These are phyloP conservation scores for Nesoenas mayeri DNA, from an alignment of 2,113 vertebrate genomes.

Conservation along the genomic window DNA sequence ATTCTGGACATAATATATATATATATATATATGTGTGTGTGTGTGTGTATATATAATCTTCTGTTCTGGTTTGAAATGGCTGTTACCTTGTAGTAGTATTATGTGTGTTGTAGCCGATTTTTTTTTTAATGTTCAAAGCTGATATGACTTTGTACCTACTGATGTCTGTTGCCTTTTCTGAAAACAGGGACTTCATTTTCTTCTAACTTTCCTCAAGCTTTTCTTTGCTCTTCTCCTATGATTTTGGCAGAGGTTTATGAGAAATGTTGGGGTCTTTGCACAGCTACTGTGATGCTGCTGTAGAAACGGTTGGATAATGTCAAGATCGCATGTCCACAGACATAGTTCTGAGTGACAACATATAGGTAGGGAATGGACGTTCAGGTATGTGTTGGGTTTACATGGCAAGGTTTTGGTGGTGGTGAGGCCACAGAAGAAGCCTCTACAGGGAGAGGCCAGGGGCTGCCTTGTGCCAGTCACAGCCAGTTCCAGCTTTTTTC, in stretches of 20 bases:
- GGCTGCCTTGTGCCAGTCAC: not conserved
- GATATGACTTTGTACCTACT: not conserved
- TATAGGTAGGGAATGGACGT: not conserved
- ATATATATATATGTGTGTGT: no score
- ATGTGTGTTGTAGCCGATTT: not conserved
- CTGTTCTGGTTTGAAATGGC: not conserved
- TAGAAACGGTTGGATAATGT: not conserved
- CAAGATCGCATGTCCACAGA: fast-evolving
- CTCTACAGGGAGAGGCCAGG: not conserved
- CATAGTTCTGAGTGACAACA: not conserved
- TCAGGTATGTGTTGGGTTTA: not conserved
- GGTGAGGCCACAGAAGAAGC: not conserved
- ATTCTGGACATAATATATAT: not conserved
- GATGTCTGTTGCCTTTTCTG: not conserved
- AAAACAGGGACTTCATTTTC: not conserved
- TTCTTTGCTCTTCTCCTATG: not conserved
- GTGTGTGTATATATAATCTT: not conserved
- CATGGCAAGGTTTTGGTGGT: not conserved
- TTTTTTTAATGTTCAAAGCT: not conserved
- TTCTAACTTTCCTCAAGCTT: not conserved
- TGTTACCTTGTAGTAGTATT: not conserved
- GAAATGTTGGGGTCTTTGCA: not conserved
- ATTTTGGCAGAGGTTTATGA: not conserved
- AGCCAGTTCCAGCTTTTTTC: not conserved
- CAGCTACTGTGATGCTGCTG: not conserved